phyloP scores from a whole-genome alignment of 30 jellyfish, hydroid and myxozoan species.

The Pelagia noctiluca region DNA sequence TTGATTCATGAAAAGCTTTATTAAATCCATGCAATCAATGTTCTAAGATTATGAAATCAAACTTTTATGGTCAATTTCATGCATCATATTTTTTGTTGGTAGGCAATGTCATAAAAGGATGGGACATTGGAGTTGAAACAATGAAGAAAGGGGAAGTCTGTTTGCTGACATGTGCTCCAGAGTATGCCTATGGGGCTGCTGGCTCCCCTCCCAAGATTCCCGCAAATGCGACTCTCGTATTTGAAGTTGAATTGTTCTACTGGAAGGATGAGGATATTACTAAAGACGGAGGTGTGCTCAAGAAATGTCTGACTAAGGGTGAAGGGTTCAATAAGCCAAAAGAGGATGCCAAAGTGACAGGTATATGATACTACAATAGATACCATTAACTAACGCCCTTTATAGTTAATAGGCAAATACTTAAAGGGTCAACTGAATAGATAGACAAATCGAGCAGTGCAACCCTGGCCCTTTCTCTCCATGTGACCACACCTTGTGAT shows the following conservation, averaged over 20 bases:
- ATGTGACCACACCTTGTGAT: too few species aligned
- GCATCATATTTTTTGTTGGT: not conserved
- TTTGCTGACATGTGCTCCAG: conserved; percentile 81
- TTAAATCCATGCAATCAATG: too few species aligned
- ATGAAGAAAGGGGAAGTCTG: conserved; percentile 91
- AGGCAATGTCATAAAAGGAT: conserved; percentile 92
- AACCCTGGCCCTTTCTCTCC: too few species aligned
- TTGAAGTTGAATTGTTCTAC: conserved; percentile 78
- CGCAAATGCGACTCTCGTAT: conserved; percentile 79
- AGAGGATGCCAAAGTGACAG: conserved; percentile 76
- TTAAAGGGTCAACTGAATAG: too few species aligned
- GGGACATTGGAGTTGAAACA: conserved; percentile 94
- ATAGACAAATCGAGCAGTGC: too few species aligned
- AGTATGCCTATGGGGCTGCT: conserved; percentile 86
- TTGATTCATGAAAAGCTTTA: too few species aligned
- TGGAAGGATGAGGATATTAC: conserved; percentile 91
- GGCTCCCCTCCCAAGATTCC: conserved; percentile 97
- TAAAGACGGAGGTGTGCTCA: conserved; percentile 80
- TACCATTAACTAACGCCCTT: too few species aligned
- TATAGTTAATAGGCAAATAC: too few species aligned
- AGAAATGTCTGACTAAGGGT: conserved; percentile 73
- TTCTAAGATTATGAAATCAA: too few species aligned
- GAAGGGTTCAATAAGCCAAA: conserved; percentile 89
- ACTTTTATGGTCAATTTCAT: too few species aligned
- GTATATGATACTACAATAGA: conserved; percentile 15